Evolutionary conservation across 2,113 vertebrate species (phyloP), one percentile per base, ranked within the genome.

Genomic region (Atherinomorus stipes): DNA sequence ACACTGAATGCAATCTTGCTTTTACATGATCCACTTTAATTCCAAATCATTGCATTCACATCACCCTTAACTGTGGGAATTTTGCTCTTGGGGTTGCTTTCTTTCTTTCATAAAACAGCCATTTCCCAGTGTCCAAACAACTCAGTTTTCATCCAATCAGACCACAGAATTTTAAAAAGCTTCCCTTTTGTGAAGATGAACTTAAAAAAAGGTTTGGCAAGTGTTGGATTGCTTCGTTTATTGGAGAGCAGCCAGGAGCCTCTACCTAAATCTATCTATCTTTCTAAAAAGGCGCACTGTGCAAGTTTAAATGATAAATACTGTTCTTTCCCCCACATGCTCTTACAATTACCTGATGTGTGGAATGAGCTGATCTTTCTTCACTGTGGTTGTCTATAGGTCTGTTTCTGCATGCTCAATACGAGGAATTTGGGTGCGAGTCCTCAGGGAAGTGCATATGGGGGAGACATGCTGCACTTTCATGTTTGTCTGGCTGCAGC

Each of bases 61-160:
- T 63, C 25, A 63, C 18, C 44, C 61, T 19, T 31, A 4, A 31
- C 42, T 12, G 42, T 63, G 60, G 44, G 61, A 21, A 44, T 42
- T 11, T 15, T 44, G 16, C 37, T 61, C 21, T 25, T 18, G 7
- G 21, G 12, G 37, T 40, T 18, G 12, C 3, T 9, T 22, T 59
- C 4, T 42, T 59, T 40, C 4, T 40, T 42, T 60, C 6, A 7
- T 22, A 13, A 23, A 23, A 12, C 11, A 42, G 23, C 11, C 4
- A 25, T 1, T 8, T 11, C 42, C 22, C 21, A 44, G 16, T 25
- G 7, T 45, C 23, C 18, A 47, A 28, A n/a, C 18, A 19, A 62
- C 12, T 19, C 7, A 9, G 10, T 21, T n/a, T 57, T 11, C 19
- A 37, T 57, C 19, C 4, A 18, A 37, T 57, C 19, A 10, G 54